These are phyloP conservation scores for Agrochola lota DNA, from an alignment of 2,888 invertebrate genomes.

Conservation along the genomic window DNA sequence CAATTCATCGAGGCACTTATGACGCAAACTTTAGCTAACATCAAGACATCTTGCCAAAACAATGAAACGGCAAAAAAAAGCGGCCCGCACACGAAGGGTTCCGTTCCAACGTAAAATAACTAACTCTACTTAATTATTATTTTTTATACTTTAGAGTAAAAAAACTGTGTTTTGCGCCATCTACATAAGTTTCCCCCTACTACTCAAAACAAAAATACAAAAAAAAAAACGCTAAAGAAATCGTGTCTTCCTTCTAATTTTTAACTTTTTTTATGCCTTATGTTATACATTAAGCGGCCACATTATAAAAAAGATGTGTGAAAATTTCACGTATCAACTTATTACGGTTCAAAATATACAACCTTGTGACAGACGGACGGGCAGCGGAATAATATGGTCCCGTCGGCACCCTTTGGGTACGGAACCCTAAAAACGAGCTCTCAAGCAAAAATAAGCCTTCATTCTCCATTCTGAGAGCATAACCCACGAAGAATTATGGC, in stretches of 20 bases:
- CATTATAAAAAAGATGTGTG: no score
- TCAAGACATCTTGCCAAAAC: constrained; percentile 45
- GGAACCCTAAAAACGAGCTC: constrained; percentile 40
- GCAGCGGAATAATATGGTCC: not conserved
- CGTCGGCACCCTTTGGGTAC: not conserved
- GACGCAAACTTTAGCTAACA: constrained; percentile 42
- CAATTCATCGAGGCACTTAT: constrained; percentile 46
- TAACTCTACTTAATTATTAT: not conserved
- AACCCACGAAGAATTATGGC: constrained; percentile 47
- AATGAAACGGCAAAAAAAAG: constrained; percentile 19
- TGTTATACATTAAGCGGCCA: not conserved
- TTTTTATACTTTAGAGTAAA: no score
- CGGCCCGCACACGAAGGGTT: not conserved
- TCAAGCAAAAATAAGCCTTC: constrained; percentile 41
- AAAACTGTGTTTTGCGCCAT: no score
- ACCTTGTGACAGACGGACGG: not conserved
- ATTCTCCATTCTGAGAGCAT: constrained; percentile 12
- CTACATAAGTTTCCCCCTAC: no score
- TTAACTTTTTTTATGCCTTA: not conserved
- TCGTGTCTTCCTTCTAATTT: not conserved
- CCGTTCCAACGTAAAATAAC: not conserved
- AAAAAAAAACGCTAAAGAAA: no score
- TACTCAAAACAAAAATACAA: no score
- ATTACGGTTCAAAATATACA: not conserved
- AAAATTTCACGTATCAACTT: not conserved